These are phyloP conservation scores for Tricholauxania praeusta DNA, from an alignment of 2,888 invertebrate genomes.

Conservation along the genomic window DNA sequence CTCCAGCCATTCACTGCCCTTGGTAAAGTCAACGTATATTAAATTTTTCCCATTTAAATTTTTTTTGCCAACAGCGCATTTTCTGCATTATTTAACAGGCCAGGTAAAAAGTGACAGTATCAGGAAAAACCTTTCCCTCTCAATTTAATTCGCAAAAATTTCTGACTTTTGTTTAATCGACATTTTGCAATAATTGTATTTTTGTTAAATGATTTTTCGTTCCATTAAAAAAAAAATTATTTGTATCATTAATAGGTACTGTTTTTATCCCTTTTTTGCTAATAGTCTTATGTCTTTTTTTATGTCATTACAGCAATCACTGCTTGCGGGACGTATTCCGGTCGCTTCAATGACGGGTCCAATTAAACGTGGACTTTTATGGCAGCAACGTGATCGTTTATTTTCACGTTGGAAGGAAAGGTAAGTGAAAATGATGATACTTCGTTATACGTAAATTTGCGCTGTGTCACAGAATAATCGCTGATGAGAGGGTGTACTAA, in stretches of 20 bases:
- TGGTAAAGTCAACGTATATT: background rate
- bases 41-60: constrained; percentile 20
- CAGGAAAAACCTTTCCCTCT: too few relatives aligned
- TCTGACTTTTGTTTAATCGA: too few relatives aligned
- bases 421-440: constrained; percentile 50
- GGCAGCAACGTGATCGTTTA: constrained; percentile 75
- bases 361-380: constrained; percentile 74
- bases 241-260: background rate
- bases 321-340: constrained; percentile 67
- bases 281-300: constrained; percentile 21
- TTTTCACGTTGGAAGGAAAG: constrained; percentile 78
- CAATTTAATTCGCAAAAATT: too few relatives aligned
- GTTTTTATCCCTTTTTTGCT: background rate
- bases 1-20: too few relatives aligned
- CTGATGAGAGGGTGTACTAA: constrained; percentile 11
- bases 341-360: constrained; percentile 71
- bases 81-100: too few relatives aligned
- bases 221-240: too few relatives aligned
- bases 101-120: too few relatives aligned
- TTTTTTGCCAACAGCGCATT: background rate
- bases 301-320: constrained; percentile 62
- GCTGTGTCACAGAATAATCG: background rate
- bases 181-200: too few relatives aligned
- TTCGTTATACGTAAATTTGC: background rate
- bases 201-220: too few relatives aligned